Evolutionary conservation across 2,888 invertebrate species (phyloP).

Genomic region (Sclerodermus sp.): DNA sequence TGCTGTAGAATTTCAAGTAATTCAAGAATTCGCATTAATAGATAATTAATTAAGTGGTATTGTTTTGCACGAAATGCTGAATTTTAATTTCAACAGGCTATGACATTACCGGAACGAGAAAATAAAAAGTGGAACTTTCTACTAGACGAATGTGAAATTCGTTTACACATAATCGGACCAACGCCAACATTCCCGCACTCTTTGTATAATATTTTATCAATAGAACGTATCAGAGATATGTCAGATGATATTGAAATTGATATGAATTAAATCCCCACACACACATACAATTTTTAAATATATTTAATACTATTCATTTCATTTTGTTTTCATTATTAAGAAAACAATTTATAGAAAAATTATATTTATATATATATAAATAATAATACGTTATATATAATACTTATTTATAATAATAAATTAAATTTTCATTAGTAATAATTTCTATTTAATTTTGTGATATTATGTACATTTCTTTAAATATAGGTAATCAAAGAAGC

Average conservation of each 20-base stretch:
- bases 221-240: conserved; percentile 24
- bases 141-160: conserved; percentile 39
- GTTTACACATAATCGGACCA: conserved; percentile 51
- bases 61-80: background rate
- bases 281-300: background rate
- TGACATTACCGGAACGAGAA: conserved; percentile 35
- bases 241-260: conserved; percentile 6
- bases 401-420: background rate
- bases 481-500: no score
- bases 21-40: no score
- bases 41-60: background rate
- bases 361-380: background rate
- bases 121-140: conserved; percentile 43
- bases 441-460: no score
- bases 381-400: no score
- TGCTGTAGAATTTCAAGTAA: conserved; percentile 41
- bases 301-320: background rate
- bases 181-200: conserved; percentile 36
- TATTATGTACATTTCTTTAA: no score
- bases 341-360: background rate
- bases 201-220: conserved; percentile 47
- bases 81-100: conserved; percentile 29
- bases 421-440: background rate
- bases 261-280: background rate
- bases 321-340: background rate